A percentile compares a stretch with the other conserved stretches of the same genome.
These are phyloP conservation scores for Pseudochirops corinnae DNA, from an alignment of 2,797 vertebrate genomes.

Conservation along the genomic window DNA sequence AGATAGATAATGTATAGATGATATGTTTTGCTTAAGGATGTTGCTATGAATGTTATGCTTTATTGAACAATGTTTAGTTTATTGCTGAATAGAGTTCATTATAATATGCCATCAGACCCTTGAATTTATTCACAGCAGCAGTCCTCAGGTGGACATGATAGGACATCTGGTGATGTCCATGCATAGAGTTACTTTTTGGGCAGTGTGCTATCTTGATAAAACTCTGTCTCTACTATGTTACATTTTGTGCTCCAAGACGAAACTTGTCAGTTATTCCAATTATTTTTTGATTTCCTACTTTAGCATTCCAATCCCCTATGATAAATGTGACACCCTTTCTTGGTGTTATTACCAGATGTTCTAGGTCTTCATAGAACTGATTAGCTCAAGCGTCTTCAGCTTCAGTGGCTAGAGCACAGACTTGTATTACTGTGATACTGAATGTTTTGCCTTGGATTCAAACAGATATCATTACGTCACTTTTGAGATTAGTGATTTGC, in stretches of 20 bases:
- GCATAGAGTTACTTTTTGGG: not conserved
- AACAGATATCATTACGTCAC: not conserved
- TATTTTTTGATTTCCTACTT: not conserved
- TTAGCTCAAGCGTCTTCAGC: not conserved
- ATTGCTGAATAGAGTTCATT: no score
- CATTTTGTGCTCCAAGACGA: not conserved
- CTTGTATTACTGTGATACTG: not conserved
- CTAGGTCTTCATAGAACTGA: not conserved
- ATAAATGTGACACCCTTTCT: not conserved
- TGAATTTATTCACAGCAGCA: no score
- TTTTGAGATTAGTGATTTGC: not conserved
- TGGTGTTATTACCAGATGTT: not conserved
- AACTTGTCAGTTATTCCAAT: not conserved
- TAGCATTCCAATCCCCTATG: not conserved
- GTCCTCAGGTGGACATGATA: no score
- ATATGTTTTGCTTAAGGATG: no score
- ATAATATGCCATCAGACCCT: no score
- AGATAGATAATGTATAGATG: no score
- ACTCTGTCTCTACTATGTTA: not conserved
- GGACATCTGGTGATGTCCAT: not conserved
- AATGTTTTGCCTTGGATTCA: not conserved
- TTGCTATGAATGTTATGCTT: no score
- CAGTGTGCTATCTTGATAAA: not conserved
- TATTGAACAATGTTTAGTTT: no score
- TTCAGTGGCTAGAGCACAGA: not conserved